A percentile compares a stretch with the other conserved stretches of the same genome.
These are phyloP conservation scores for Brachionus angularis DNA, from an alignment of 1,140 invertebrate genomes.

Conservation along the genomic window DNA sequence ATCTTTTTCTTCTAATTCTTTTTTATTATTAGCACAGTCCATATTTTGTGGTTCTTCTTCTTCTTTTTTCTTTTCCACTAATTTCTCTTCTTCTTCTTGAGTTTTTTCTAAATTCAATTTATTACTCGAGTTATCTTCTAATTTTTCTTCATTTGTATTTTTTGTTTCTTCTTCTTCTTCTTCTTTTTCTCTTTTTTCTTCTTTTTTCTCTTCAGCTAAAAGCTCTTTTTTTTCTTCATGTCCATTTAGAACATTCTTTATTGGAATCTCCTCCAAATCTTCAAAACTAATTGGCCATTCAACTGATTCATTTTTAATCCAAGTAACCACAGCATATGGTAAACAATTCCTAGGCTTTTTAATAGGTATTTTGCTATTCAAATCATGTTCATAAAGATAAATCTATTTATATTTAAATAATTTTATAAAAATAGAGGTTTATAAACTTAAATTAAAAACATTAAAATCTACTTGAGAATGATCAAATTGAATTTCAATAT, in stretches of 20 bases:
- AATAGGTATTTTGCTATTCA: background rate
- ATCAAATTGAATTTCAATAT: slow-evolving; percentile 28
- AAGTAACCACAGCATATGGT: slow-evolving; percentile 18
- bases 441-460: background rate
- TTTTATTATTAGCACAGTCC: background rate
- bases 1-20: background rate
- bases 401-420: no score
- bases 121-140: no score
- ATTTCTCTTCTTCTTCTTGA: background rate
- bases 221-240: background rate
- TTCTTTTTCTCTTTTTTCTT: background rate
- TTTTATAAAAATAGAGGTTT: no score
- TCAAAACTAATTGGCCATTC: slow-evolving; percentile 26
- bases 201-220: background rate
- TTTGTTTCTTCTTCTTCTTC: background rate
- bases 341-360: slow-evolving; percentile 21
- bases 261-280: slow-evolving; percentile 25
- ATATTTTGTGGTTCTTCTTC: background rate
- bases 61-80: background rate
- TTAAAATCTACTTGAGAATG: slow-evolving; percentile 21
- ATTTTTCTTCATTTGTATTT: background rate
- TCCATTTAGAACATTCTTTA: background rate
- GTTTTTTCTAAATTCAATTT: no score
- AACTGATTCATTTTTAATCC: background rate
- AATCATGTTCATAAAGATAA: slow-evolving; percentile 33